phyloP scores from a whole-genome alignment of 2,113 vertebrate genomes.

The Lycocorax pyrrhopterus region DNA sequence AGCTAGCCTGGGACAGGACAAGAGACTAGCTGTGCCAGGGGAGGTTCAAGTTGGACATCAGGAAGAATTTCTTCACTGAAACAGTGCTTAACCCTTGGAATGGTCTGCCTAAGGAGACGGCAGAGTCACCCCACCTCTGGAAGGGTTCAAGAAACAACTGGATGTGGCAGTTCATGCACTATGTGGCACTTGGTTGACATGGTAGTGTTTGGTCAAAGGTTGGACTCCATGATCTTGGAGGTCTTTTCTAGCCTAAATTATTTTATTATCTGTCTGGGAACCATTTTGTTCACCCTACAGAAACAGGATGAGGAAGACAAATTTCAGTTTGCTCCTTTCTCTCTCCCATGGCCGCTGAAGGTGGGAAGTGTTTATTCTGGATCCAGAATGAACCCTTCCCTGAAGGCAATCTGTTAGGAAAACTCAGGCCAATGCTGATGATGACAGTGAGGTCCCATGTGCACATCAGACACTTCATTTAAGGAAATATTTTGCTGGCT shows the following conservation, averaged over 20 bases:
- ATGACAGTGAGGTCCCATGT: fast-evolving
- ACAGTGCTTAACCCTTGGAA: neutral
- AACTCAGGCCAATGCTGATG: fast-evolving
- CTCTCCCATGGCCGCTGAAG: neutral
- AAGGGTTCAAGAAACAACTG: neutral
- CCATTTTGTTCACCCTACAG: neutral
- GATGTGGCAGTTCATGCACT: neutral
- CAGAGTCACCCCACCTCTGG: no score
- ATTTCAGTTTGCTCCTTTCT: neutral
- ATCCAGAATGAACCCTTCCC: neutral
- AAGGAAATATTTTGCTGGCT: neutral
- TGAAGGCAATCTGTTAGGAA: neutral
- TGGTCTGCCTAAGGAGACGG: neutral
- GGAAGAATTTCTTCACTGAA: neutral
- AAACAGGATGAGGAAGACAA: fast-evolving
- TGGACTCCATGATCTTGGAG: fast-evolving
- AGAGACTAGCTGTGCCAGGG: neutral
- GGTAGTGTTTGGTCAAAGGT: neutral
- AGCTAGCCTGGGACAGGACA: neutral
- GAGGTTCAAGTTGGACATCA: neutral
- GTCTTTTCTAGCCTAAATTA: neutral
- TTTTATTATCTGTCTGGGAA: neutral
- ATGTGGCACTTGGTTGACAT: neutral
- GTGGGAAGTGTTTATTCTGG: neutral
- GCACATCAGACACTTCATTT: neutral